phyloP scores from a whole-genome alignment of 1,140 invertebrate genomes.

The Monochamus saltuarius region DNA sequence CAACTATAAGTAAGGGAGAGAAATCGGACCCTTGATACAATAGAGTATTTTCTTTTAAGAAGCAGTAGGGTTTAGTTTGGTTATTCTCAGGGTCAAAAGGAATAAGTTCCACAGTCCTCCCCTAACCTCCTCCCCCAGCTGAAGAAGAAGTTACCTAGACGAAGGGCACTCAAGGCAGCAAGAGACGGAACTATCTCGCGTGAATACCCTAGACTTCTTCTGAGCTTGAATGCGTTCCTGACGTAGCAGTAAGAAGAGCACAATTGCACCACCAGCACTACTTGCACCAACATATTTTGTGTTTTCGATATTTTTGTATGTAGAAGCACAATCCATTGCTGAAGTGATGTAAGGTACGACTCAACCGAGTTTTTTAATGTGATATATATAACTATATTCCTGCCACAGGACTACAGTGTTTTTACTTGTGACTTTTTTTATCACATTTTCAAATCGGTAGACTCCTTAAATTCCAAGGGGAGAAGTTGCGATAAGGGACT shows the following conservation, averaged over 20 bases:
- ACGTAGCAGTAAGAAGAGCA: constrained; percentile 23
- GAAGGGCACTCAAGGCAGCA: background rate
- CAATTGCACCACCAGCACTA: constrained; percentile 27
- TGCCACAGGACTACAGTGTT: constrained; percentile 35
- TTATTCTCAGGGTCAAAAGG: constrained; percentile 34
- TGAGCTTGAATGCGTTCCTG: constrained; percentile 18
- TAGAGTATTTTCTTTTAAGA: constrained; percentile 13
- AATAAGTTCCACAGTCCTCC: constrained; percentile 26
- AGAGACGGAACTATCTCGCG: background rate
- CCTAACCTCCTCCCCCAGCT: constrained; percentile 9
- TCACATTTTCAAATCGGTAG: constrained; percentile 23
- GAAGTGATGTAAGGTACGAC: constrained; percentile 26
- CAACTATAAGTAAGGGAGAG: constrained; percentile 23
- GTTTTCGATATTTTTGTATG: background rate
- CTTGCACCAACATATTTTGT: constrained; percentile 19
- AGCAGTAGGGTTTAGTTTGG: constrained; percentile 21
- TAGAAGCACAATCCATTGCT: constrained; percentile 1
- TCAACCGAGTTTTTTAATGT: constrained; percentile 33
- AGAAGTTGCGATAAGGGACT: constrained; percentile 1
- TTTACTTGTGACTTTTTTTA: constrained; percentile 25
- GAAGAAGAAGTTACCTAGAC: constrained; percentile 3
- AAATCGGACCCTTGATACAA: constrained; percentile 21
- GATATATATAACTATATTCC: constrained; percentile 29
- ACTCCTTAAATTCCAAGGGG: constrained; percentile 36
- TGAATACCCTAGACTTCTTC: background rate